These are phyloP conservation scores for Drosophila tristis DNA, from an alignment of 1,140 invertebrate genomes.

Conservation along the genomic window DNA sequence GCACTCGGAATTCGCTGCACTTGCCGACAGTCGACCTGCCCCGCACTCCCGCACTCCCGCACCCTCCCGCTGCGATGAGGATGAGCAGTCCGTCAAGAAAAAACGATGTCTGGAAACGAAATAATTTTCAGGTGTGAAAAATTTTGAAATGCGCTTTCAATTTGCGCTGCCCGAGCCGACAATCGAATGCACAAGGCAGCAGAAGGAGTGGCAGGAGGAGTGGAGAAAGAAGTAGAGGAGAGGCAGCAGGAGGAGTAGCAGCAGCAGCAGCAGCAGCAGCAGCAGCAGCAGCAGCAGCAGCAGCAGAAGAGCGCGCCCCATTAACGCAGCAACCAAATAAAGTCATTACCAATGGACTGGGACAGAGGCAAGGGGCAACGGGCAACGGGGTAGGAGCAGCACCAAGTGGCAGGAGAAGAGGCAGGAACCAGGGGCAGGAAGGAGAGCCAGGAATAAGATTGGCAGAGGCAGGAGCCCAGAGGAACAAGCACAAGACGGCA, in stretches of 20 bases:
- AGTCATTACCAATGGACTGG: constrained; percentile 66
- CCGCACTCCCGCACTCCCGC: constrained; percentile 6
- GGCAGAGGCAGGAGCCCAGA: constrained; percentile 27
- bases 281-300: background rate
- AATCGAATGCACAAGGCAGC: constrained; percentile 3
- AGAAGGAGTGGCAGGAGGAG: constrained; percentile 1
- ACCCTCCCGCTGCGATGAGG: constrained; percentile 39
- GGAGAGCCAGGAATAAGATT: background rate
- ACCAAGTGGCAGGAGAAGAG: background rate
- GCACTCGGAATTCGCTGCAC: constrained; percentile 69
- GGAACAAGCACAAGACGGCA: too few species aligned
- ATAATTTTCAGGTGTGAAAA: constrained; percentile 82
- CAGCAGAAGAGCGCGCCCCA: constrained; percentile 50
- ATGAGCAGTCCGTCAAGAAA: constrained; percentile 21
- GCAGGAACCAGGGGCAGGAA: too few species aligned
- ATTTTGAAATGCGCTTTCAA: constrained; percentile 81
- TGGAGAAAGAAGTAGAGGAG: background rate
- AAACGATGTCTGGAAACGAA: constrained; percentile 60
- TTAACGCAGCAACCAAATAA: constrained; percentile 81
- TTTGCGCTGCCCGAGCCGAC: constrained; percentile 68
- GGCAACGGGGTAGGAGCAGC: constrained; percentile 1
- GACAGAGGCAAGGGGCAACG: constrained; percentile 14
- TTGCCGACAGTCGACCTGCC: constrained; percentile 29
- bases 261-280: background rate
- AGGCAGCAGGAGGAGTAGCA: constrained; percentile 1